Base-by-base conservation (phyloP, 2,888 invertebrate genomes). In the Zeuzera pyrina region DNA sequence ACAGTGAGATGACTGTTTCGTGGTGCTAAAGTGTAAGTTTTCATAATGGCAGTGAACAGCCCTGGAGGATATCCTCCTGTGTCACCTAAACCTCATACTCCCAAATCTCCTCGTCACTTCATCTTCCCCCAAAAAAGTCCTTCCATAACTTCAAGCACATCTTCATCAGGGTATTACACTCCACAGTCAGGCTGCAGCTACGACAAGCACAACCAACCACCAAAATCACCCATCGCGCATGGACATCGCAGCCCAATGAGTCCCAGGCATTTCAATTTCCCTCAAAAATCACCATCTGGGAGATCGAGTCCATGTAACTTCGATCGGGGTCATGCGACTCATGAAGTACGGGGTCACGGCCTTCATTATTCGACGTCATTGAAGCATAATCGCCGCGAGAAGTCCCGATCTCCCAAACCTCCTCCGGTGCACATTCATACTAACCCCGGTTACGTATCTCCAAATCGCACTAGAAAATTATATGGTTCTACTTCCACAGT, bases 401-500 rank as follows among this genome's bases (percentile, higher is more conserved):
- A 79, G 35, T 78, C 79, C 31, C 58, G 74, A 13, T 81, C 81
- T 1, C 79, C 81, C 1, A 83, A 79, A 39, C 84, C 83, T 1
- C 84, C 84, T 1, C 84, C 84, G n/a, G 84, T 84, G 23, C 84
- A 87, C 54, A 88, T 87, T 24, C 84, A 87, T 41, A 87, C 87
- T 0, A 88, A 88, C 54, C 88, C 88, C 12, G 87, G 87, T 2
- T 88, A 87, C 46, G 86, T 87, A 1, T 83, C 84, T 32, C 85
- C 84, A 1, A 84, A 84, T 35, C 69, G 77, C 36, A 66, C 65
- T 8, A 68, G 77, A 38, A 77, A 77, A 50, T 34, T 74, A 29
- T 83, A 73, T 42, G 62, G 78, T 24, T 83, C 84, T 8, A 72
- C 72, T 39, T 79, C 83, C 49, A 78, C 79, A 53, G 79, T 81